Percentiles rank a stretch among this genome's conserved stretches.
phyloP scores from a whole-genome alignment of 2,888 invertebrate species.

The Ornithoptera alexandrae region DNA sequence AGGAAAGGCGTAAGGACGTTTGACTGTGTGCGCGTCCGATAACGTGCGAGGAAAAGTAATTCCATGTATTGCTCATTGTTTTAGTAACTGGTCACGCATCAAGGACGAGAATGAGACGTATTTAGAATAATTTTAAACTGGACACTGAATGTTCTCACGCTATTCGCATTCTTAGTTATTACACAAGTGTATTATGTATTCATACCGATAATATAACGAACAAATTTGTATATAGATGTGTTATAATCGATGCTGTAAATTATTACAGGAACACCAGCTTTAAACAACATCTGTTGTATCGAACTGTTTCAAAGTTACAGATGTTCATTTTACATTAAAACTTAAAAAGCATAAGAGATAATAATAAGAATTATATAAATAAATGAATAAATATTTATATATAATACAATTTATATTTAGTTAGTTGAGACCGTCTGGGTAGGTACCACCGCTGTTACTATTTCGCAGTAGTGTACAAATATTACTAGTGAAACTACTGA shows the following conservation, averaged over 20 bases:
- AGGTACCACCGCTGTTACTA: too few relatives aligned
- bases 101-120: conserved; percentile 73
- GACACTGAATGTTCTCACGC: conserved; percentile 70
- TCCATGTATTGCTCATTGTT: conserved; percentile 54
- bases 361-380: not conserved
- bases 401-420: too few relatives aligned
- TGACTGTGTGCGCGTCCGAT: conserved; percentile 41
- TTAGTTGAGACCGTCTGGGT: too few relatives aligned
- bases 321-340: not conserved
- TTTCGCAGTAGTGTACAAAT: too few relatives aligned
- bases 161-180: conserved; percentile 58
- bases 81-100: conserved; percentile 68
- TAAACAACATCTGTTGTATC: conserved; percentile 9
- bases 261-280: conserved; percentile 2
- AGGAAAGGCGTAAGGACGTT: conserved; percentile 32
- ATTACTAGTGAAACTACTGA: too few relatives aligned
- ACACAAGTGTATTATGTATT: conserved; percentile 32
- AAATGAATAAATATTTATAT: too few relatives aligned
- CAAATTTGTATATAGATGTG: conserved; percentile 28
- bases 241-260: conserved; percentile 23
- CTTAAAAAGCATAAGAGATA: not conserved
- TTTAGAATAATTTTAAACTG: conserved; percentile 71
- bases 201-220: conserved; percentile 22
- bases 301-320: not conserved
- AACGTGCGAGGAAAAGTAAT: conserved; percentile 61